phyloP scores from a whole-genome alignment of 2,888 invertebrate genomes.

The Cheiracanthium punctorium region DNA sequence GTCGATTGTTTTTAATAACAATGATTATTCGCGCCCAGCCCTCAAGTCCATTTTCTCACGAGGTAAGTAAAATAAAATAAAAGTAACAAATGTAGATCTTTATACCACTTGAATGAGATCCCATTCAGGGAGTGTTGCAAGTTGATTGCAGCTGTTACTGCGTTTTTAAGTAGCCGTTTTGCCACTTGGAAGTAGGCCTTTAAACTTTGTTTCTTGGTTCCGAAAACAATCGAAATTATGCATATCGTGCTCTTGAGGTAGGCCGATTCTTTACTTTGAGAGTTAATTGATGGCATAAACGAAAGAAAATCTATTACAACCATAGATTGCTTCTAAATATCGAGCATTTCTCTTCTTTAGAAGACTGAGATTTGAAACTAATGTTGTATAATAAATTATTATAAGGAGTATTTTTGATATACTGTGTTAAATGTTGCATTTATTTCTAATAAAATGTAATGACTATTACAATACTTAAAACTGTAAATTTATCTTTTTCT shows the following conservation, averaged over 20 bases:
- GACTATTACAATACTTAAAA: too few species aligned
- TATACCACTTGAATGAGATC: neutral
- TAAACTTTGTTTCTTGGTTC: neutral
- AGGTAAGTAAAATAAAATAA: neutral
- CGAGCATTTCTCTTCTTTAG: too few species aligned
- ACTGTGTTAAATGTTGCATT: too few species aligned
- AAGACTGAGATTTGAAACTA: too few species aligned
- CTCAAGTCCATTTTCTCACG: neutral
- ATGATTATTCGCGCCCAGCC: constrained; percentile 6
- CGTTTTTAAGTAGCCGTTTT: neutral
- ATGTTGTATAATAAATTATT: too few species aligned
- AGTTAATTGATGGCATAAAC: neutral
- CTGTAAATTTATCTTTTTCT: too few species aligned
- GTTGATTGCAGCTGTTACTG: neutral
- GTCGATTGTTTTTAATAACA: constrained; percentile 3
- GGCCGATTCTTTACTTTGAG: neutral
- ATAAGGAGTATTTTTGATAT: too few species aligned
- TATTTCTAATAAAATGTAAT: too few species aligned
- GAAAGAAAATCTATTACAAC: too few species aligned
- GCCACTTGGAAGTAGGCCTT: neutral
- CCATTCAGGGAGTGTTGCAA: neutral
- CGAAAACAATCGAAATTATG: neutral
- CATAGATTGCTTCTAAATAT: too few species aligned
- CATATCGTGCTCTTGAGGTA: neutral
- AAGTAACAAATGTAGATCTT: neutral